Evolutionary conservation across 2,888 invertebrate species (phyloP), one percentile per base, ranked within the genome.

Genomic region (Amblyjoppa proteus): DNA sequence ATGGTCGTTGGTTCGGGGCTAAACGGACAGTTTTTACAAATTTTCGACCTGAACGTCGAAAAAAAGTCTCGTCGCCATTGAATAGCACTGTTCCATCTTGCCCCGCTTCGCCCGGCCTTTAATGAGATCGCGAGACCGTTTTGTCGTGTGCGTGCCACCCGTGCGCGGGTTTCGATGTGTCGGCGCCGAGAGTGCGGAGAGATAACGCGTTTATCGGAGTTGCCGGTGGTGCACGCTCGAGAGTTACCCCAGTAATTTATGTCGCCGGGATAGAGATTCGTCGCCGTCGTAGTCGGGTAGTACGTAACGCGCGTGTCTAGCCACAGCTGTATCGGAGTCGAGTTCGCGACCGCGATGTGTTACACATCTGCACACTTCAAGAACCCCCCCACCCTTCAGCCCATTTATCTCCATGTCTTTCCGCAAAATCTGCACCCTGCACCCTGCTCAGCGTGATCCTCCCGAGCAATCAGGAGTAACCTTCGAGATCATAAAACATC

Each of bases 201-300:
- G 80, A 81, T 81, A 81, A 81, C 80, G 80, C 80, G 80, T 81
- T 81, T 81, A 81, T 81, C 80, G 80, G 74, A 68, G 53, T 56
- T 31, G 31, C 74, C 45, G 66, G 73, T 73, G 53, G 80, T 66
- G 80, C 51, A 34, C 68, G 66, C 20, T 68, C 56, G 80, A 28
- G 73, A 81, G 80, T 74, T 73, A 68, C 74, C 53, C 73, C 74
- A 68, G 80, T 81, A 81, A 81, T 81, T 81, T 81, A 81, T 81
- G 80, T 81, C 49, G 66, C 56, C 68, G 34, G 53, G 20, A 56
- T 61, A 81, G 66, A 81, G 45, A 45, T 79, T 64, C 79, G 79
- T 79, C 71, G 71, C 51, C 58, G 51, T 58, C 56, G 20, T 38
- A 61, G 61, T 74, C 61, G 74, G 53, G 2, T 61, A 31, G 28